These are phyloP conservation scores for Bombus pyrosoma DNA, from an alignment of 1,140 invertebrate genomes.

Conservation along the genomic window DNA sequence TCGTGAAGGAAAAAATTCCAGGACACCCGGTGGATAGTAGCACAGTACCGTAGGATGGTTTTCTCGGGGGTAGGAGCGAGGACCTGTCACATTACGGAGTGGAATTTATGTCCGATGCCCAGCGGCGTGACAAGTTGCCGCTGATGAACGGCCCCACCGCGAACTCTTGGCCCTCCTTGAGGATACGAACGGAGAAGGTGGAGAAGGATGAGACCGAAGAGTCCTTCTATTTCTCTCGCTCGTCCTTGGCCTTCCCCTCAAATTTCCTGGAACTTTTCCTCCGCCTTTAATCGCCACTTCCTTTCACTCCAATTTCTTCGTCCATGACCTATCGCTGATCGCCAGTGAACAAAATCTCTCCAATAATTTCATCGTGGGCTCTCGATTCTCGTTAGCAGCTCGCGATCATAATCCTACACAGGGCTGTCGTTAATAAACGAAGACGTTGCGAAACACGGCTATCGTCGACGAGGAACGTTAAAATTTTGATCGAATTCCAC, in stretches of 20 bases:
- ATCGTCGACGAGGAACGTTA: too few species aligned
- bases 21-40: slow-evolving; percentile 76
- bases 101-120: slow-evolving; percentile 82
- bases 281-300: slow-evolving; percentile 37
- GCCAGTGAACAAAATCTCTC: background rate
- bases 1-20: slow-evolving; percentile 51
- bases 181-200: slow-evolving; percentile 46
- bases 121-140: slow-evolving; percentile 83
- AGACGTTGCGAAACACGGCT: too few species aligned
- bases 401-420: too few species aligned
- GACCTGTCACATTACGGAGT: slow-evolving; percentile 82
- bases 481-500: too few species aligned
- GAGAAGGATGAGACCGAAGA: slow-evolving; percentile 25
- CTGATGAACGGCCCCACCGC: slow-evolving; percentile 81
- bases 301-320: background rate
- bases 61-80: slow-evolving; percentile 74
- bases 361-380: background rate
- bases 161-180: slow-evolving; percentile 80
- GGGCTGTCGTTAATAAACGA: too few species aligned
- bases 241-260: slow-evolving; percentile 52
- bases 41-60: slow-evolving; percentile 66
- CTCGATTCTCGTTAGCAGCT: background rate
- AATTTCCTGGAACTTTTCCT: slow-evolving; percentile 56
- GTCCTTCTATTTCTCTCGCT: slow-evolving; percentile 27
- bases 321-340: background rate